A percentile compares a stretch with the other conserved stretches of the same genome.
These are phyloP conservation scores for Zaprionus lachaisei DNA, from an alignment of 1,140 invertebrate species.

Conservation along the genomic window DNA sequence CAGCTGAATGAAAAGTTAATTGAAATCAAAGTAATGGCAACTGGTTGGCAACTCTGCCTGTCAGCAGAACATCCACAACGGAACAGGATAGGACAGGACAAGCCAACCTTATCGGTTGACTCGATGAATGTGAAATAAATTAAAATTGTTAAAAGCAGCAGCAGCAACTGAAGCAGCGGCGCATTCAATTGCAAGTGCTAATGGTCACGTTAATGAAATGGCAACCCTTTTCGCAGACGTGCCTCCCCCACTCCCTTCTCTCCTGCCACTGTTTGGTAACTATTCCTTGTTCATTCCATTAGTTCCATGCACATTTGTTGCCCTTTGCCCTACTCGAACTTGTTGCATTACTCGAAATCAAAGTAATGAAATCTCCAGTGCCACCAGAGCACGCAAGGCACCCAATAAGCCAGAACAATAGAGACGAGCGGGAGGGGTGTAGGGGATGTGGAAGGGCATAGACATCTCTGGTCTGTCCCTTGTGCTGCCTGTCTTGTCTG, in stretches of 20 bases:
- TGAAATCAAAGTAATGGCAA: slow-evolving; percentile 81
- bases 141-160: slow-evolving; percentile 72
- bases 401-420: slow-evolving; percentile 1
- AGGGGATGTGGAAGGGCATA: not conserved
- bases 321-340: slow-evolving; percentile 39
- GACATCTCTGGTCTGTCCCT: slow-evolving; percentile 3
- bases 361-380: slow-evolving; percentile 53
- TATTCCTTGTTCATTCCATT: slow-evolving; percentile 58
- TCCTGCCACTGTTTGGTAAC: slow-evolving; percentile 7
- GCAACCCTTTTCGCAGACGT: slow-evolving; percentile 11
- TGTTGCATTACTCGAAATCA: slow-evolving; percentile 49
- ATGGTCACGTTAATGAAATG: slow-evolving; percentile 80
- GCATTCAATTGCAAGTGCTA: slow-evolving; percentile 79
- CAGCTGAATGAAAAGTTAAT: slow-evolving; percentile 78
- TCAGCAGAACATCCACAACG: slow-evolving; percentile 24
- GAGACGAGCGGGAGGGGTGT: not conserved
- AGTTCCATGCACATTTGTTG: slow-evolving; percentile 55
- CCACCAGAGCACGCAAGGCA: slow-evolving; percentile 10
- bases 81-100: not conserved
- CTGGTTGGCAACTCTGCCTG: slow-evolving; percentile 22
- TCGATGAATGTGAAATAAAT: slow-evolving; percentile 79
- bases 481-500: not conserved
- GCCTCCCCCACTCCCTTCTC: not conserved
- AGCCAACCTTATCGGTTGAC: slow-evolving; percentile 68
- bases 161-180: slow-evolving; percentile 27